Evolutionary conservation across 2,888 invertebrate genomes (phyloP).

Genomic region (Agriopis marginaria): DNA sequence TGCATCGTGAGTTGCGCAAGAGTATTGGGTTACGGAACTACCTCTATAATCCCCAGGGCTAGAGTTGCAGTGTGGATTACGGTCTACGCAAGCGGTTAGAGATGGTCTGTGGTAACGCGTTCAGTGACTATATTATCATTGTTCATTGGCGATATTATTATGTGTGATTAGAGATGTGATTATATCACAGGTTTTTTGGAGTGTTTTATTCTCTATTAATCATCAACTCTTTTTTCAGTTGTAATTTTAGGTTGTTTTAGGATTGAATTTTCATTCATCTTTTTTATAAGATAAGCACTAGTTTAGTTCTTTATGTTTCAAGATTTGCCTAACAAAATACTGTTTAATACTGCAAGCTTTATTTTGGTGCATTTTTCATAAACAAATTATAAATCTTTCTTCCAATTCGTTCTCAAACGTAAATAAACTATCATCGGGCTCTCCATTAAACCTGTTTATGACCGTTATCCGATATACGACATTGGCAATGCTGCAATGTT

Average conservation of each 20-base stretch:
- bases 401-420: not conserved
- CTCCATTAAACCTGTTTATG: not conserved
- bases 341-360: too few relatives aligned
- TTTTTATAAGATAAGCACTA: too few relatives aligned
- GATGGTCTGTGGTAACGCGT: constrained; percentile 15
- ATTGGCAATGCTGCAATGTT: not conserved
- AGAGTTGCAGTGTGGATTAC: constrained; percentile 39
- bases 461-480: not conserved
- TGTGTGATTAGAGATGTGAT: too few relatives aligned
- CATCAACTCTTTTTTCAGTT: too few relatives aligned
- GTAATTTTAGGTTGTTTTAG: too few relatives aligned
- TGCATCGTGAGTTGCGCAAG: constrained; percentile 32
- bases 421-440: not conserved
- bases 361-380: not conserved
- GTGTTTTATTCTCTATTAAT: too few relatives aligned
- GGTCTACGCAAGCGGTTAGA: constrained; percentile 18
- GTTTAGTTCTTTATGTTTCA: too few relatives aligned
- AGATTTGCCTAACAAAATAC: too few relatives aligned
- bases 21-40: constrained; percentile 43
- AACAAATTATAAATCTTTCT: not conserved
- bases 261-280: too few relatives aligned
- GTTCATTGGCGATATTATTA: not conserved
- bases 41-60: constrained; percentile 16
- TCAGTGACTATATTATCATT: constrained; percentile 7
- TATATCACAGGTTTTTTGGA: too few relatives aligned